Evolutionary conservation across 2,888 invertebrate species (phyloP), one percentile per base, ranked within the genome.

Genomic region (Omphaloscelis lunosa): DNA sequence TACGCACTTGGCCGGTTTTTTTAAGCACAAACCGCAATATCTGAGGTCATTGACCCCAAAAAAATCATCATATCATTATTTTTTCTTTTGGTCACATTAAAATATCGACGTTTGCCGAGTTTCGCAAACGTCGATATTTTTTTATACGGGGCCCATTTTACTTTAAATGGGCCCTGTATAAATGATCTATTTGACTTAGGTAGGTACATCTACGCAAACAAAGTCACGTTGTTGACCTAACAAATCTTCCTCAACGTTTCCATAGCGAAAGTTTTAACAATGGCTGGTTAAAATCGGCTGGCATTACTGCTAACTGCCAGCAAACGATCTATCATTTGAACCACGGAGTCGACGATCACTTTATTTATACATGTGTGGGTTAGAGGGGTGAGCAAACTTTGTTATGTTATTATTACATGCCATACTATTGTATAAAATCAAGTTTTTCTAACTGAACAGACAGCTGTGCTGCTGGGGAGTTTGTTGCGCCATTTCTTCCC

Each of bases 171-270:
- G 23, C 23, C 8, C 23, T 23, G 53, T 53, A 53, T 53, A 23
- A 53, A 9, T 23, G 23, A 53, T 53, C 8, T 53, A 53, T 53
- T 53, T 53, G 9, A 9, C 20, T 51, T 48, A 20, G 20, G 20
- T 51, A 51, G 23, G 34, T 34, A 53, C 48, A n/a, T n/a, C 15
- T 41, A 51, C 29, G 17, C 23, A 39, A 77, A n/a, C 17, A 63
- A 76, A 76, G 77, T 77, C 77, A 58, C 76, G 41, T 66, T 66
- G 78, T 20, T n/a, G 20, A n/a, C n/a, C 41, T 76, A 51, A 48
- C 27, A 59, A 61, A 41, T 29, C 1, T 17, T 29, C n/a, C 23
- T 29, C 58, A 76, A 77, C 51, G 59, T 77, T 78, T 5, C 20
- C 51, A 51, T 2, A 34, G 78, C 48, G 9, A 48, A 77, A 77